Evolutionary conservation across 1,140 invertebrate species (phyloP).

Genomic region (Sitobion miscanthi): DNA sequence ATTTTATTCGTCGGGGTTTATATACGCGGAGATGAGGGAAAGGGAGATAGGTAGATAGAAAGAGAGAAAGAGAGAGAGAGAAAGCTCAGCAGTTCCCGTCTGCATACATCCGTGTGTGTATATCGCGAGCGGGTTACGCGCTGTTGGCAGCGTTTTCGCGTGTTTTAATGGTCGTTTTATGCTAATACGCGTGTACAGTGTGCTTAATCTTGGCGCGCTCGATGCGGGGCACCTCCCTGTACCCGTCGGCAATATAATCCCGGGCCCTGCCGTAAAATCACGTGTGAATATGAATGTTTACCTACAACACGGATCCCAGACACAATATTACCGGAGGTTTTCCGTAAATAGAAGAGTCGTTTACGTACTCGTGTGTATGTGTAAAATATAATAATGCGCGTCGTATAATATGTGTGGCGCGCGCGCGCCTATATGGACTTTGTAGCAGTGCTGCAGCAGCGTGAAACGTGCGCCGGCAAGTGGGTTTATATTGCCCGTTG

Average conservation of each 20-base stretch:
- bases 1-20: background rate
- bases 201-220: constrained; percentile 43
- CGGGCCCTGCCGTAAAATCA: background rate
- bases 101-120: background rate
- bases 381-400: background rate
- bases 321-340: constrained; percentile 35
- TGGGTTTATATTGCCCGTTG: constrained; percentile 2
- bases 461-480: background rate
- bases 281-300: constrained; percentile 53
- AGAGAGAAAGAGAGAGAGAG: background rate
- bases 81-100: background rate
- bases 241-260: constrained; percentile 26
- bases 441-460: background rate
- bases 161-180: constrained; percentile 51
- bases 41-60: background rate
- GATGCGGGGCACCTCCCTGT: background rate
- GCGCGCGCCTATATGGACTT: background rate
- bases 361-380: background rate
- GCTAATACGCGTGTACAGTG: constrained; percentile 17
- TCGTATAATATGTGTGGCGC: background rate
- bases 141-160: background rate
- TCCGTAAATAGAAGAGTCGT: constrained; percentile 23
- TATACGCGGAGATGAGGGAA: background rate
- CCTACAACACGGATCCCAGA: constrained; percentile 41
- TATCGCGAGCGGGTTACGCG: background rate